Evolutionary conservation across 1,140 invertebrate species (phyloP).

Genomic region (Camponotus pennsylvanicus): DNA sequence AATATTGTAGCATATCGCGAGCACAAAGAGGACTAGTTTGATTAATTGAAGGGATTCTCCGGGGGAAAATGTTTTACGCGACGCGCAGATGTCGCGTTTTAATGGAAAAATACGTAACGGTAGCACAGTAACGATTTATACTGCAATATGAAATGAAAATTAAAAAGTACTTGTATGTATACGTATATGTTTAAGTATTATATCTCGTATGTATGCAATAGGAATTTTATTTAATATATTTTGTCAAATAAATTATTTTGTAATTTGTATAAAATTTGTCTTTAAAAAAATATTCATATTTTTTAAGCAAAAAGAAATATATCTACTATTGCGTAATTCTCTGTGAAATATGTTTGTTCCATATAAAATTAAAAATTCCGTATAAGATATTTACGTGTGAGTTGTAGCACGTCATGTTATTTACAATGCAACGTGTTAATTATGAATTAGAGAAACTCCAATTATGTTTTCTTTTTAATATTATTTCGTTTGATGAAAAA

Average conservation of each 20-base stretch:
- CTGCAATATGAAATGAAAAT: conserved; percentile 10
- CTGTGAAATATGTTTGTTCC: neutral
- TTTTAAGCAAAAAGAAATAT: neutral
- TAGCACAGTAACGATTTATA: conserved; percentile 9
- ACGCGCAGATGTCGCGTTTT: conserved; percentile 40
- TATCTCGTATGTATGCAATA: neutral
- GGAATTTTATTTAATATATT: neutral
- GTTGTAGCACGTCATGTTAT: neutral
- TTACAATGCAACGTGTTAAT: conserved; percentile 1
- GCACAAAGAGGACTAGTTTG: conserved; percentile 42
- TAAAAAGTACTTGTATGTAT: neutral
- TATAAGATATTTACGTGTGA: no score
- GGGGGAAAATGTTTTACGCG: conserved; percentile 49
- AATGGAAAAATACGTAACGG: conserved; percentile 17
- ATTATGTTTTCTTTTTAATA: neutral
- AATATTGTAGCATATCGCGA: conserved; percentile 48
- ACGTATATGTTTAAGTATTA: neutral
- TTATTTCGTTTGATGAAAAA: conserved; percentile 15
- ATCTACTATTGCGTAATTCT: neutral
- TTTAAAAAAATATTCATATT: neutral
- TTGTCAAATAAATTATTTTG: neutral
- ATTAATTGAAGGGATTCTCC: conserved; percentile 49
- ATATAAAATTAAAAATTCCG: neutral
- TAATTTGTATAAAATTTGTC: neutral
- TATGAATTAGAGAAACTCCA: neutral